These are phyloP conservation scores for Myoxocephalus aenaeus DNA, from an alignment of 2,797 vertebrate species.

Conservation along the genomic window DNA sequence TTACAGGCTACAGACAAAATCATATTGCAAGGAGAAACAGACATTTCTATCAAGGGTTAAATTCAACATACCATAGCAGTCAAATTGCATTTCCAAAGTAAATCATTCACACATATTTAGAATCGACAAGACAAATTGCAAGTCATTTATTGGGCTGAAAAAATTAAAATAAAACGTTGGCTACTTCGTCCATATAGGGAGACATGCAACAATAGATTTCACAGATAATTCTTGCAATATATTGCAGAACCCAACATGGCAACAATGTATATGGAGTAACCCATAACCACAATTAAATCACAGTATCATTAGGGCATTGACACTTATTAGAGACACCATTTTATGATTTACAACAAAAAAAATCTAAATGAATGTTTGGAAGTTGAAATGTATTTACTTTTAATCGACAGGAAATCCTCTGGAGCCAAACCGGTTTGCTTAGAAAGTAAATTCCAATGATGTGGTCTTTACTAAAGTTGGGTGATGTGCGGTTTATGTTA, in stretches of 20 bases:
- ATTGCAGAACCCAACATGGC: background rate
- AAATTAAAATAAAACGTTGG: background rate
- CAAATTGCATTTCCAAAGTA: background rate
- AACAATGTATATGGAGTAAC: background rate
- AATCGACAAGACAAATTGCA: slow-evolving; percentile 27
- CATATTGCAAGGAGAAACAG: background rate
- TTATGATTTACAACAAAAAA: background rate
- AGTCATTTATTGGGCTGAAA: slow-evolving; percentile 49
- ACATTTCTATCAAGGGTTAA: background rate
- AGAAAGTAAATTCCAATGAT: background rate
- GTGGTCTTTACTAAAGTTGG: background rate
- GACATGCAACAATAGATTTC: background rate
- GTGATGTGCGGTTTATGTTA: background rate
- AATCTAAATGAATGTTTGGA: background rate
- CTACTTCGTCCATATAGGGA: background rate
- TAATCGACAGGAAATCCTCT: background rate
- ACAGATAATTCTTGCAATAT: background rate
- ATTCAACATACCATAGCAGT: background rate
- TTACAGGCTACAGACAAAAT: background rate
- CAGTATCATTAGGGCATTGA: background rate
- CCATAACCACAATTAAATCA: background rate
- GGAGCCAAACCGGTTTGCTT: background rate
- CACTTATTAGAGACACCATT: background rate
- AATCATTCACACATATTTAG: slow-evolving; percentile 14
- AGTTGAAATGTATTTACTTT: background rate